phyloP scores from a whole-genome alignment of 2,888 invertebrate species.

The Lasioglossum leucozonium region DNA sequence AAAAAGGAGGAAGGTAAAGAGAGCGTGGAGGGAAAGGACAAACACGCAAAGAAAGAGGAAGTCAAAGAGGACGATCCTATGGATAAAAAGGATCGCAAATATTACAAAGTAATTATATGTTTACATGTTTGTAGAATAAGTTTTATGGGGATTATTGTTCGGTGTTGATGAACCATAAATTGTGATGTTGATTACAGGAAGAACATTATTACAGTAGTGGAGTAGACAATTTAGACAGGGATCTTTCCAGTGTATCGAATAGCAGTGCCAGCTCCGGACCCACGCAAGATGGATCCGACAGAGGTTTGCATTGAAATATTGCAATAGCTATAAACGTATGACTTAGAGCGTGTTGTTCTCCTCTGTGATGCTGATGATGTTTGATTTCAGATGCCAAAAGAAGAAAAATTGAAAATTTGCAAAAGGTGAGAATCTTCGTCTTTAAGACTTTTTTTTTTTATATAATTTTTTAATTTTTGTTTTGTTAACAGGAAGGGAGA shows the following conservation, averaged over 20 bases:
- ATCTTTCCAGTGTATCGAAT: conserved; percentile 85
- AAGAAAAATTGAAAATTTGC: conserved; percentile 92
- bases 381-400: conserved; percentile 90
- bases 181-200: conserved; percentile 81
- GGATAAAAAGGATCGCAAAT: conserved; percentile 87
- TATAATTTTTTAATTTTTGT: conserved; percentile 28
- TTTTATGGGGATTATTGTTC: not conserved
- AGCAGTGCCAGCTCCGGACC: conserved; percentile 84
- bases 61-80: conserved; percentile 84
- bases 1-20: conserved; percentile 84
- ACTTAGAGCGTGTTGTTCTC: conserved; percentile 5
- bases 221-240: conserved; percentile 86
- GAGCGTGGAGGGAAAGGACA: conserved; percentile 84
- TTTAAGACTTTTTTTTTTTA: too few species aligned
- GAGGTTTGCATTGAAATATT: conserved; percentile 85
- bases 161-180: not conserved
- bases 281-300: conserved; percentile 82
- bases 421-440: conserved; percentile 89
- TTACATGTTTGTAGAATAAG: not conserved
- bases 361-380: conserved; percentile 23
- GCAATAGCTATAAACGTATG: conserved; percentile 8
- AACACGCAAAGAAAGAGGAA: conserved; percentile 86
- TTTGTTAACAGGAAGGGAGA: conserved; percentile 77
- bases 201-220: conserved; percentile 85
- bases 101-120: conserved; percentile 85